Percentiles rank a stretch among this genome's conserved stretches.
Evolutionary conservation across 2,888 invertebrate species (phyloP).

Genomic region (Helicoverpa assulta): DNA sequence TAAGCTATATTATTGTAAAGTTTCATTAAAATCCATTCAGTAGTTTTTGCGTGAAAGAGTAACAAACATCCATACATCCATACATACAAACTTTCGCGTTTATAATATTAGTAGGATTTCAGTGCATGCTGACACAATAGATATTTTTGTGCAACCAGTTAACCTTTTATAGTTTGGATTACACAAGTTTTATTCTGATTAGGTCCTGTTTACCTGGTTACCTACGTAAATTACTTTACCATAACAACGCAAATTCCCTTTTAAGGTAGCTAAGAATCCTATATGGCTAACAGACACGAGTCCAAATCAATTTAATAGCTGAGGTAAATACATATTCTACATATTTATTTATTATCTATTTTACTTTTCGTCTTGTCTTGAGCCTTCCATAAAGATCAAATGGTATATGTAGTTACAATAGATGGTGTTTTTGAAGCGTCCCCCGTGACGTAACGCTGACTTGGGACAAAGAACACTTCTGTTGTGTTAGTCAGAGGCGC

Average conservation of each 20-base stretch:
- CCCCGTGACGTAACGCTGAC: slow-evolving; percentile 26
- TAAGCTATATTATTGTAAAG: too few relatives aligned
- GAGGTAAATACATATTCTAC: neutral
- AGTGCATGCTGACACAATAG: neutral
- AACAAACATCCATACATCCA: too few relatives aligned
- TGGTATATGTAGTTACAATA: neutral
- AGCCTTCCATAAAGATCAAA: neutral
- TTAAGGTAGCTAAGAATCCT: neutral
- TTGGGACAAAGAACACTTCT: slow-evolving; percentile 58
- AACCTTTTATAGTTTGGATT: neutral
- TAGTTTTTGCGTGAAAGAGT: too few relatives aligned
- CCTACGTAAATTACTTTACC: neutral
- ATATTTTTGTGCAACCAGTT: neutral
- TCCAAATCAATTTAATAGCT: neutral
- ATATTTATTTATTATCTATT: too few relatives aligned
- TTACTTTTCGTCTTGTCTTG: neutral
- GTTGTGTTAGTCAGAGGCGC: slow-evolving; percentile 61
- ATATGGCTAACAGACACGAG: neutral
- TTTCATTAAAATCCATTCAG: too few relatives aligned
- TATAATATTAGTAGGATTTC: neutral
- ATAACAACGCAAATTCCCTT: neutral
- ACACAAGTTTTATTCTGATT: neutral
- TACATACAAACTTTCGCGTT: too few relatives aligned
- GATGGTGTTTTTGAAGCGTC: slow-evolving; percentile 2
- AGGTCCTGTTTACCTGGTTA: neutral